Evolutionary conservation across 1,140 invertebrate species (phyloP).

Genomic region (Diprion similis): DNA sequence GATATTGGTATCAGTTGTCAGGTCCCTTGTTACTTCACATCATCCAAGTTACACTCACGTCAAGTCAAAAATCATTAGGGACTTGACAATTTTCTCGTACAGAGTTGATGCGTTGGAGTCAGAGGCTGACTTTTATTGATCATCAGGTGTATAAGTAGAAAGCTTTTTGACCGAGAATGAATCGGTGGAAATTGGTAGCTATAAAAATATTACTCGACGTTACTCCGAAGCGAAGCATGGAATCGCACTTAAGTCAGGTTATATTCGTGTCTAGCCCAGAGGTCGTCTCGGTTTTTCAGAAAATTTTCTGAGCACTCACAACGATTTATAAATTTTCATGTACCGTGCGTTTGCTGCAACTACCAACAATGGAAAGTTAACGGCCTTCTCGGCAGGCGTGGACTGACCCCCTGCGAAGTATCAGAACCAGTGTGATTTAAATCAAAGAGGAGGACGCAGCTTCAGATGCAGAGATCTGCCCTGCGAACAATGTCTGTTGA

Average conservation of each 20-base stretch:
- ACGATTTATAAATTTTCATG: not conserved
- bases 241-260: not conserved
- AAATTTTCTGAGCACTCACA: not conserved
- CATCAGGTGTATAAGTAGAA: not conserved
- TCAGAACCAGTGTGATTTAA: not conserved
- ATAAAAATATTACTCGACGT: not conserved
- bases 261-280: too few species aligned
- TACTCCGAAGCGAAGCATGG: not conserved
- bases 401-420: not conserved
- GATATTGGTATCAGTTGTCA: too few species aligned
- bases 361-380: not conserved
- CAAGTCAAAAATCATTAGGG: too few species aligned
- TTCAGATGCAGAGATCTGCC: not conserved
- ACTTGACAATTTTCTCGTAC: not conserved
- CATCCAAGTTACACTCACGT: too few species aligned
- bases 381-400: not conserved
- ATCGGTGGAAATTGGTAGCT: not conserved
- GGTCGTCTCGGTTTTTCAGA: not conserved
- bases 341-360: too few species aligned
- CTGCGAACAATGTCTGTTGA: slow-evolving; percentile 28
- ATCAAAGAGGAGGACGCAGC: not conserved
- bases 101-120: not conserved
- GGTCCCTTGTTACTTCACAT: too few species aligned
- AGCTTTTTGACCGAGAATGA: not conserved
- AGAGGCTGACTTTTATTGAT: too few species aligned